Percentiles rank a stretch among this genome's conserved stretches.
These are phyloP conservation scores for Platyscapa corneri DNA, from an alignment of 1,140 invertebrate genomes.

Conservation along the genomic window DNA sequence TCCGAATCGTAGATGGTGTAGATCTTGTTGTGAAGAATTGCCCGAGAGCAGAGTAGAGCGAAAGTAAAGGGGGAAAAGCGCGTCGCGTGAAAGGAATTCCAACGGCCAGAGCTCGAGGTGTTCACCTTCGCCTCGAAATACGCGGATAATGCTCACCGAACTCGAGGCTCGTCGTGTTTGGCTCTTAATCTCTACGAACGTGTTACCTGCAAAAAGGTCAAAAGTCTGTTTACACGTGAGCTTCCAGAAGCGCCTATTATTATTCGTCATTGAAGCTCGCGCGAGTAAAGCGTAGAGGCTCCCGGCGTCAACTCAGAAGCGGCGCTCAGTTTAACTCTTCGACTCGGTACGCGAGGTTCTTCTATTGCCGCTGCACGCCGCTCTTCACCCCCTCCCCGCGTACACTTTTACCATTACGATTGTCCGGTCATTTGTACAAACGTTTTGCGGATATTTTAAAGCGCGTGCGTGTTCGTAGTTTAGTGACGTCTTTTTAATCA, in stretches of 20 bases:
- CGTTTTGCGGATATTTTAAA: not conserved
- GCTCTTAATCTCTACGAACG: not conserved
- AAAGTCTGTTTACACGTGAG: slow-evolving; percentile 38
- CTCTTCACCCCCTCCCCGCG: not conserved
- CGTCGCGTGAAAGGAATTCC: slow-evolving; percentile 14
- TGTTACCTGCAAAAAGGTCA: slow-evolving; percentile 38
- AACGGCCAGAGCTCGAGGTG: not conserved
- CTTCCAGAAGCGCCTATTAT: slow-evolving; percentile 31
- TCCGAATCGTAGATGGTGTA: no score
- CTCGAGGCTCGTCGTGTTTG: slow-evolving; percentile 8
- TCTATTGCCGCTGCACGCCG: not conserved
- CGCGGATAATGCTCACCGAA: not conserved
- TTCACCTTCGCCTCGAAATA: not conserved
- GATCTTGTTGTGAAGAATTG: no score
- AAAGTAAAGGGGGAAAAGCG: no score
- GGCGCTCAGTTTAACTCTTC: slow-evolving; percentile 39
- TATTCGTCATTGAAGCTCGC: not conserved
- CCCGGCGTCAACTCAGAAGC: no score
- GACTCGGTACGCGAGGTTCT: slow-evolving; percentile 43
- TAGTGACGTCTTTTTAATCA: slow-evolving; percentile 6
- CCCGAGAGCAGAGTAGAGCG: no score
- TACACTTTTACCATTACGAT: slow-evolving; percentile 4
- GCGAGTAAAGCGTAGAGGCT: not conserved
- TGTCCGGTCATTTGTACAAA: not conserved
- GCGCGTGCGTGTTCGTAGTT: not conserved